Evolutionary conservation across 2,888 invertebrate genomes (phyloP).

Genomic region (Schizotus pectinicornis): DNA sequence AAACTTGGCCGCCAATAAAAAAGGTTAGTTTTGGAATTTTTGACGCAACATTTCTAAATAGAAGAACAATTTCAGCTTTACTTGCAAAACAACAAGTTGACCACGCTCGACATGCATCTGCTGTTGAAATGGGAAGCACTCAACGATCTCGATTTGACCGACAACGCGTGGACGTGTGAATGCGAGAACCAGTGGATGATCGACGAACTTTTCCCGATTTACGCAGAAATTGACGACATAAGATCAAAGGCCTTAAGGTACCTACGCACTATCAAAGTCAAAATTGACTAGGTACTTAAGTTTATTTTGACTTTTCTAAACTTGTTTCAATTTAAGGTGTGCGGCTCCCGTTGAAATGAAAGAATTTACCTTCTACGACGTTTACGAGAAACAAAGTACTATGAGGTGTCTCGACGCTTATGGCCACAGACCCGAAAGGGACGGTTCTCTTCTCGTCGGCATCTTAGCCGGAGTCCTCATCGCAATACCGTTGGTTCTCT

Average conservation of each 20-base stretch:
- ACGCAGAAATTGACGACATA: conserved; percentile 58
- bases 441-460: conserved; percentile 73
- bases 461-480: conserved; percentile 71
- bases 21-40: conserved; percentile 59
- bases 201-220: conserved; percentile 65
- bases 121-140: conserved; percentile 75
- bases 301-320: too few relatives aligned
- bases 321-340: conserved; percentile 62
- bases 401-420: conserved; percentile 73
- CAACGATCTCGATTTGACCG: conserved; percentile 68
- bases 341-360: conserved; percentile 70
- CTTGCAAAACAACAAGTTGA: conserved; percentile 74
- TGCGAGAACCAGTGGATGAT: conserved; percentile 81
- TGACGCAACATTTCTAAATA: too few relatives aligned
- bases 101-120: conserved; percentile 69
- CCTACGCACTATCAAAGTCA: too few relatives aligned
- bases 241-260: conserved; percentile 61
- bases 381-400: conserved; percentile 63
- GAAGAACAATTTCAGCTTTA: conserved; percentile 63
- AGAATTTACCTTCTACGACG: conserved; percentile 64
- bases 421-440: conserved; percentile 69
- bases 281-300: too few relatives aligned
- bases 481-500: conserved; percentile 71
- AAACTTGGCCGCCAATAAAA: conserved; percentile 70
- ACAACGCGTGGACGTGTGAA: conserved; percentile 81